Base-by-base conservation (phyloP, 1,140 invertebrate species). In the Pygmarrhopalites habei region DNA sequence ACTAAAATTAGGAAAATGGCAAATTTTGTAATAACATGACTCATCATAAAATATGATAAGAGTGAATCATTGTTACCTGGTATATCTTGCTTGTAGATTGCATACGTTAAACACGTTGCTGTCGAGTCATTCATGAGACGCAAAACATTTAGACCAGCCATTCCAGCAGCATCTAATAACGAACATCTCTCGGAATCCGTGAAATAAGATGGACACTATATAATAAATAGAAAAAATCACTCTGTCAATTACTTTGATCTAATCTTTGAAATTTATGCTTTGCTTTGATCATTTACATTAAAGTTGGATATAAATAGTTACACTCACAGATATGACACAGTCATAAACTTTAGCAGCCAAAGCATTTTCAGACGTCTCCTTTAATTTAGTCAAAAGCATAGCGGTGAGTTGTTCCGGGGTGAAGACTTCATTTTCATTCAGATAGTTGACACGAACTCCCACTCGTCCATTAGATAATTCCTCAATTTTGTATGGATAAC, bases 51-150 rank as follows among this genome's bases (percentile, higher is more conserved):
- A n/a, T n/a, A n/a, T n/a, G n/a, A n/a, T n/a, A n/a, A n/a, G n/a
- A n/a, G n/a, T n/a, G n/a, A n/a, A n/a, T n/a, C n/a, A n/a, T n/a
- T n/a, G n/a, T n/a, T n/a, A n/a, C n/a, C n/a, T n/a, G n/a, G n/a
- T n/a, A 97, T 78, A 77, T 97, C 94, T 74, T 95, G 88, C 76
- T 96, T 96, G 74, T 98, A 98, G 75, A 98, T 95, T 64, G 95
- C 95, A 78, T 99, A 98, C 26, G 88, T 85, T 25, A 99, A 78
- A 26, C 93, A 92, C 58, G 92, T 93, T 4, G 96, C 94, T 17
- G 95, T 93, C 19, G 94, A 93, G 79, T 99, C 96, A 77, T 98
- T 98, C 80, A 99, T 88, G 30, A 99, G 78, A 63, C 92, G 85
- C 32, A 99, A 77, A 23, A 95, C 92, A 79, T 99, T 98, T 7